Base-by-base conservation (phyloP, 2,113 vertebrate genomes). In the Oryzias curvinotus region DNA sequence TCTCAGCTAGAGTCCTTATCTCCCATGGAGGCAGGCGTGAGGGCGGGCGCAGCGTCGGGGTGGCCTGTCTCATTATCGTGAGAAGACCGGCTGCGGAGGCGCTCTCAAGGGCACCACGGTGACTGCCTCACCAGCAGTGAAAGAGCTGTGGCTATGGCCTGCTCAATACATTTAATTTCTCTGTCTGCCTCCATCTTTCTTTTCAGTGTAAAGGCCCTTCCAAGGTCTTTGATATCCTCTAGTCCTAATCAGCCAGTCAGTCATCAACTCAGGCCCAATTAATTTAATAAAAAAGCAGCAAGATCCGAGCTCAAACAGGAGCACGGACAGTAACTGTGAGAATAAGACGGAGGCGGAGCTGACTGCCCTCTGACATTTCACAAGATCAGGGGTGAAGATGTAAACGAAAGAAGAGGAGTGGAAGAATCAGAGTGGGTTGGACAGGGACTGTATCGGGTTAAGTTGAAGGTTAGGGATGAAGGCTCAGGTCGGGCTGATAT, bases 101-200 rank as follows among this genome's bases (percentile, higher is more conserved):
- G 12, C 78, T 86, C 74, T 83, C 87, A 89, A 90, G 89, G 89
- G 81, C 85, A 75, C 26, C 60, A 19, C 63, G 19, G 72, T 78
- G 79, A 65, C 75, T 59, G 77, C 59, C 53, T 62, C 18, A n/a
- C 42, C 68, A 65, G 51, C 68, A 54, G 73, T 54, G 72, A 53
- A 64, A 19, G 47, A 65, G 65, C 59, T 28, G 52, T 21, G 67
- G 78, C 81, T 75, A 79, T 23, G 80, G 75, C 83, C 82, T 54
- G 15, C 45, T 53, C 7, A 16, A 51, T 4, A 26, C 44, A 51
- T 50, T 53, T 55, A 26, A 45, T 43, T 23, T 57, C 47, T 62
- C 60, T 44, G 54, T 68, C 48, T 52, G 57, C n/a, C 42, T 47
- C 18, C 36, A 47, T 61, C 21, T 67, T 60, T 65, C 23, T 54